These are phyloP conservation scores for Tetragnatha versicolor DNA, from an alignment of 1,140 invertebrate species.

Conservation along the genomic window DNA sequence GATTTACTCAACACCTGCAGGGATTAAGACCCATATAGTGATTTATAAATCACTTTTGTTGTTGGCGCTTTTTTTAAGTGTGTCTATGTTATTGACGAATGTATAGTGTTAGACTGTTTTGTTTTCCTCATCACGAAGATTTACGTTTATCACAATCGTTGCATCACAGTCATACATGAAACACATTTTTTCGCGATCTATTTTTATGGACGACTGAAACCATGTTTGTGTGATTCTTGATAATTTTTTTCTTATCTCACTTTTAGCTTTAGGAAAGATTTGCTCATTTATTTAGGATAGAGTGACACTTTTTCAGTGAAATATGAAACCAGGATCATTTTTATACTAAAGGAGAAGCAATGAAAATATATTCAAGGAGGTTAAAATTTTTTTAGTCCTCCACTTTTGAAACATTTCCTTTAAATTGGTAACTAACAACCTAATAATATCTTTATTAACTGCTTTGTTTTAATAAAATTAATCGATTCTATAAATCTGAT, in stretches of 20 bases:
- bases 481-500: too few relatives aligned
- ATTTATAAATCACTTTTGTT: constrained; percentile 56
- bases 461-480: too few relatives aligned
- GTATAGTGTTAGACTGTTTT: constrained; percentile 50
- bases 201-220: constrained; percentile 42
- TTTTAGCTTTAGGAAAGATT: constrained; percentile 32
- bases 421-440: too few relatives aligned
- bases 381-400: too few relatives aligned
- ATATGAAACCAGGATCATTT: not conserved
- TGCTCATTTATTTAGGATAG: constrained; percentile 47
- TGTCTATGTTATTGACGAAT: constrained; percentile 52
- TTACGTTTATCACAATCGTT: constrained; percentile 46
- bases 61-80: constrained; percentile 55
- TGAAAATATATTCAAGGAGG: too few relatives aligned
- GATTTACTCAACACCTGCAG: constrained; percentile 54
- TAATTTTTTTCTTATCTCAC: constrained; percentile 35
- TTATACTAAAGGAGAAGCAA: not conserved
- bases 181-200: constrained; percentile 53
- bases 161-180: constrained; percentile 41
- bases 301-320: constrained; percentile 25
- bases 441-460: too few relatives aligned
- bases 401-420: too few relatives aligned
- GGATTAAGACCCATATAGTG: constrained; percentile 55
- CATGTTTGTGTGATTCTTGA: not conserved
- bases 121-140: constrained; percentile 45